A percentile compares a stretch with the other conserved stretches of the same genome.
Evolutionary conservation across 2,888 invertebrate species (phyloP).

Genomic region (Drosophila setosimentum): DNA sequence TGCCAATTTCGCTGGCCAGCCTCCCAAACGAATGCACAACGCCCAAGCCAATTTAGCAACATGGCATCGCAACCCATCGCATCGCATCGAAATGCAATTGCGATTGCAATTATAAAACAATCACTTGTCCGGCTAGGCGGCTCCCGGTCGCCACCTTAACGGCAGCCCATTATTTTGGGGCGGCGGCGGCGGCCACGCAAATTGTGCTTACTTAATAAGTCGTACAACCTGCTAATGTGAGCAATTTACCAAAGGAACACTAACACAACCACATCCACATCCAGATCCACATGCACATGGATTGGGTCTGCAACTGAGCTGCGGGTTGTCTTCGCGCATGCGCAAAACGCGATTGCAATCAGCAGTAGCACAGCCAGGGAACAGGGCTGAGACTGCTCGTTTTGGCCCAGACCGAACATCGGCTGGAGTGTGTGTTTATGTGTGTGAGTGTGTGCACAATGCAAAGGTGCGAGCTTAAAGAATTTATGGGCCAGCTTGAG

Average conservation of each 20-base stretch:
- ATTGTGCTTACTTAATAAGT: slow-evolving; percentile 85
- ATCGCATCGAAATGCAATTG: slow-evolving; percentile 71
- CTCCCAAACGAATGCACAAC: slow-evolving; percentile 43
- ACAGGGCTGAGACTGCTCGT: slow-evolving; percentile 11
- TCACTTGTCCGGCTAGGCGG: slow-evolving; percentile 78
- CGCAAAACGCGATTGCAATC: slow-evolving; percentile 77
- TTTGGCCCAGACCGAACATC: slow-evolving; percentile 22
- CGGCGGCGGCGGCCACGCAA: slow-evolving; percentile 82
- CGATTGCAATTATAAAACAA: slow-evolving; percentile 85
- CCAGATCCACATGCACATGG: not conserved
- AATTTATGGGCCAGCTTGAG: slow-evolving; percentile 81
- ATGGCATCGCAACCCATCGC: slow-evolving; percentile 46
- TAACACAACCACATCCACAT: slow-evolving; percentile 17
- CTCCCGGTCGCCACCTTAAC: slow-evolving; percentile 78
- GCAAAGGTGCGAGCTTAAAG: slow-evolving; percentile 84
- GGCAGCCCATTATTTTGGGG: slow-evolving; percentile 78
- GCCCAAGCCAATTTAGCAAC: slow-evolving; percentile 66
- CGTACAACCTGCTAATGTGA: slow-evolving; percentile 84
- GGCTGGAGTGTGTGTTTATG: slow-evolving; percentile 53
- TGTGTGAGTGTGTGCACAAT: slow-evolving; percentile 75
- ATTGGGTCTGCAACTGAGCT: slow-evolving; percentile 24
- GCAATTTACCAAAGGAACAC: slow-evolving; percentile 82
- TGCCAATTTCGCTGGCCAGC: slow-evolving; percentile 82
- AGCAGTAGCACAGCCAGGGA: slow-evolving; percentile 41
- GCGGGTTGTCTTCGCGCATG: slow-evolving; percentile 64